A percentile compares a stretch with the other conserved stretches of the same genome.
Conservation (phyloP, 2,797 vertebrate species). For the Dryobates pubescens region DNA sequence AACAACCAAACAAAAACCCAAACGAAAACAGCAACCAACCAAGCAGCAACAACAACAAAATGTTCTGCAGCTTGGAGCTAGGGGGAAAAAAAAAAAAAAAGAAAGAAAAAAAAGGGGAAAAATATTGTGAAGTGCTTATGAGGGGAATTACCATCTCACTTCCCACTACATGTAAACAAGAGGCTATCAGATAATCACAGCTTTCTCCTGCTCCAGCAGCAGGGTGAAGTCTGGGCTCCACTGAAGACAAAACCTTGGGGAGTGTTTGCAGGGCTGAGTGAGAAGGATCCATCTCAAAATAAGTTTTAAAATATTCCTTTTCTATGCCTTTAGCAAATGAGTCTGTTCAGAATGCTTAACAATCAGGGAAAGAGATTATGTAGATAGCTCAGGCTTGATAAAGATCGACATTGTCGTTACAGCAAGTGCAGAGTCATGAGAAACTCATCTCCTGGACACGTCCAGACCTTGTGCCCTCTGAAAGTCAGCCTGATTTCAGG, state of each 20-base stretch:
- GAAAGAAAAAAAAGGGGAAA: not conserved
- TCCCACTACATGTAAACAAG: not conserved
- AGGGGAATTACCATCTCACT: not conserved
- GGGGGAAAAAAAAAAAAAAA: not conserved
- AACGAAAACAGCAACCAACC: not conserved
- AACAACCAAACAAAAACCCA: no score
- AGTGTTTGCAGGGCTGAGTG: not conserved
- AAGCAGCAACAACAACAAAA: no score
- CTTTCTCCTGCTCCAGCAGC: not conserved
- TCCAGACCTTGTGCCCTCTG: not conserved
- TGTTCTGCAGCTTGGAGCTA: not conserved
- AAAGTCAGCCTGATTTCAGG: not conserved
- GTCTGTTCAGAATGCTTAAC: not conserved
- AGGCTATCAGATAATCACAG: not conserved
- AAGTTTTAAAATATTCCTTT: not conserved
- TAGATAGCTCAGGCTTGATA: not conserved
- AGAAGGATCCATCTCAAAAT: not conserved
- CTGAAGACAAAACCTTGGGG: not conserved
- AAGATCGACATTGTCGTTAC: not conserved
- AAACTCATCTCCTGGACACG: not conserved
- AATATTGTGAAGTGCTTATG: not conserved
- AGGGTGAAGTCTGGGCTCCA: not conserved
- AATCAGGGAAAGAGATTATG: not conserved
- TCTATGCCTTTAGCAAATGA: not conserved
- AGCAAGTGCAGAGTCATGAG: not conserved